Conservation (phyloP, 2,797 vertebrate genomes). For the Gymnopithys bicolor region DNA sequence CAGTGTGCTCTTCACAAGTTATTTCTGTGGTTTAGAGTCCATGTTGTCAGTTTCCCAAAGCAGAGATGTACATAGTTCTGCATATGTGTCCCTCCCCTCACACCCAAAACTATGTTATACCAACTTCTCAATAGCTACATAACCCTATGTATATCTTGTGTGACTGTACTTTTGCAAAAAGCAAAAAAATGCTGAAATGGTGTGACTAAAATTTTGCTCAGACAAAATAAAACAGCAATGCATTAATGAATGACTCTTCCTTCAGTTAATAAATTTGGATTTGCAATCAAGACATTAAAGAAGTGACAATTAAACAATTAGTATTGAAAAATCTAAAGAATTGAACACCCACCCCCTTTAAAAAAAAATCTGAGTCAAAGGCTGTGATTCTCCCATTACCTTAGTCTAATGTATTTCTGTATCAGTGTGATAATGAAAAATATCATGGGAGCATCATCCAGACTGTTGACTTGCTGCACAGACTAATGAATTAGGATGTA, state of each 20-base stretch:
- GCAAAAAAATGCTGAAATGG: not conserved
- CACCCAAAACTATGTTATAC: not conserved
- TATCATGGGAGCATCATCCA: not conserved
- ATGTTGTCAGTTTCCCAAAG: not conserved
- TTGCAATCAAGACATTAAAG: not conserved
- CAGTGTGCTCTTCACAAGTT: fast-evolving
- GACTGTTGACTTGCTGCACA: not conserved
- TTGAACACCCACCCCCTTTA: not conserved
- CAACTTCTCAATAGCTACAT: not conserved
- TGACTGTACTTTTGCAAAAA: not conserved
- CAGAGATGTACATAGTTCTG: not conserved
- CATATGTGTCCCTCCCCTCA: not conserved
- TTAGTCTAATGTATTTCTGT: not conserved
- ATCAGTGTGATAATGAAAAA: not conserved
- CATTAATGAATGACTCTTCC: not conserved
- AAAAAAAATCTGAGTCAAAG: not conserved
- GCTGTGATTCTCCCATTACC: not conserved
- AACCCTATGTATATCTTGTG: not conserved
- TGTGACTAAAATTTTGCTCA: not conserved
- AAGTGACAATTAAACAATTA: not conserved
- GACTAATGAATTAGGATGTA: not conserved
- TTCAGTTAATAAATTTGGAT: not conserved
- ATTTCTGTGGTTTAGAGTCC: not conserved
- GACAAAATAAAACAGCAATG: not conserved
- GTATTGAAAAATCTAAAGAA: not conserved